Base-by-base conservation (phyloP, 2,113 vertebrate species). In the Pedetes capensis region DNA sequence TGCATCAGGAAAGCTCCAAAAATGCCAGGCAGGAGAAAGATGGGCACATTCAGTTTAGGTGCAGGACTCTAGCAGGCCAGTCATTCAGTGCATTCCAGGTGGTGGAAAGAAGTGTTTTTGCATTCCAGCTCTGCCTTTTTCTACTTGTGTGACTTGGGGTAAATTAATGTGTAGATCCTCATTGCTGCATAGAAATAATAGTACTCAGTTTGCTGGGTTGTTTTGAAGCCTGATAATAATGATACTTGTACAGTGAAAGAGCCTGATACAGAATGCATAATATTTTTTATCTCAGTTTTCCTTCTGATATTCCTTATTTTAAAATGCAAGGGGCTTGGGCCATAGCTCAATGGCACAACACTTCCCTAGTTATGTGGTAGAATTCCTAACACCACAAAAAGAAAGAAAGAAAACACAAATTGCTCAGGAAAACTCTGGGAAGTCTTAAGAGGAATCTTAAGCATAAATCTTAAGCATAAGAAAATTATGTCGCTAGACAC, bases 401-500 rank as follows among this genome's bases (percentile, higher is more conserved):
- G 27, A 64, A 85, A 76, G 44, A 64, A 84, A 25, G 49, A 64
- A 71, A 75, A 61, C 68, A 39, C 16, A 81, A 27, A 91, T 74
- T 95, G 87, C 57, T 93, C 47, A 86, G 89, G 78, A 88, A 78
- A 90, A 57, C 42, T 47, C 27, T 89, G 55, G 37, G 59, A 72
- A 6, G 66, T 95, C 61, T 95, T 5, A 0, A 69, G 37, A 47
- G 63, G 57, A 93, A 78, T 32, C 64, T 75, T 75, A 96, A 63
- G 14, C 63, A 39, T 75, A 76, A 90, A 78, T 32, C 64, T 75
- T 75, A 96, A 63, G 14, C 63, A 39, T 75, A 76, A 90, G 84
- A 92, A 96, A 88, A 93, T 55, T 69, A 51, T 92, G 42, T 86
- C 88, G 69, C 7, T 78, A 79, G 87, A 93, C 20, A 57, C 47